phyloP scores from a whole-genome alignment of 2,888 invertebrate genomes.

The Xanthorhoe designata region DNA sequence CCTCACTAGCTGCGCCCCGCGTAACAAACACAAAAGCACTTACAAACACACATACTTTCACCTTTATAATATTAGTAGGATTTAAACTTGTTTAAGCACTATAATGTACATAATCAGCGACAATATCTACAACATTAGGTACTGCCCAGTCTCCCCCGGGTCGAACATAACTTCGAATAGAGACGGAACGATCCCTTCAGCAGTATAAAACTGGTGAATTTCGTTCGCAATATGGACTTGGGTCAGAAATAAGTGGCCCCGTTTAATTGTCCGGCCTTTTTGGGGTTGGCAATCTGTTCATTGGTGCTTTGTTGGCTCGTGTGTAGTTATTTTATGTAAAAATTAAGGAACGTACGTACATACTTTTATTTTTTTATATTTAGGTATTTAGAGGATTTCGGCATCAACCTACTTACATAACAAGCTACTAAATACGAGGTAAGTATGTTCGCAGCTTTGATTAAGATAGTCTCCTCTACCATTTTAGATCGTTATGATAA shows the following conservation, averaged over 20 bases:
- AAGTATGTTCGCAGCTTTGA: no score
- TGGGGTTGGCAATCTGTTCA: constrained; percentile 19
- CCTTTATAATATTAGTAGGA: no score
- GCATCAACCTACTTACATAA: no score
- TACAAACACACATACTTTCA: no score
- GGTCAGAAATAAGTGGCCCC: constrained; percentile 40
- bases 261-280: constrained; percentile 34
- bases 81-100: no score
- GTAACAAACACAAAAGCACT: no score
- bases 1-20: no score
- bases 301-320: constrained; percentile 7
- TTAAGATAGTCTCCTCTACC: no score
- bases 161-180: constrained; percentile 72
- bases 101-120: no score
- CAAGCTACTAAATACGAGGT: no score
- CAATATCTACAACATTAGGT: not conserved
- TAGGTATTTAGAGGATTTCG: no score
- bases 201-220: constrained; percentile 69
- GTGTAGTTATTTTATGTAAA: constrained; percentile 2
- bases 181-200: constrained; percentile 68
- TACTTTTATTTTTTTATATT: not conserved
- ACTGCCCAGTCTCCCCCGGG: constrained; percentile 54
- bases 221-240: constrained; percentile 66
- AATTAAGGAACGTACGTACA: not conserved
- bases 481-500: no score